Conservation (phyloP, 1,140 invertebrate species). For the Dendroctonus ponderosae region DNA sequence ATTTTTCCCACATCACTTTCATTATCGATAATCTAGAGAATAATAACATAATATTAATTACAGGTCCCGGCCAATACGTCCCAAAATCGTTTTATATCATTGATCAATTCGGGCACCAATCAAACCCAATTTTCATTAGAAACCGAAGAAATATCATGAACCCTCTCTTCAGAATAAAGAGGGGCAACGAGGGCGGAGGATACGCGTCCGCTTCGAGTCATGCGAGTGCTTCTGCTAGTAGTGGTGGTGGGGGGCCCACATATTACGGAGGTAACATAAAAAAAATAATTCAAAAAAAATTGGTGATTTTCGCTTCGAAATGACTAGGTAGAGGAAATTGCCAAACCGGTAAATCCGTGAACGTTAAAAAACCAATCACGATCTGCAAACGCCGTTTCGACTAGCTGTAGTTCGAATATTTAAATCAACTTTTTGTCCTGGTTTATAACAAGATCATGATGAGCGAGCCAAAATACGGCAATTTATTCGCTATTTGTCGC, state of each 20-base stretch:
- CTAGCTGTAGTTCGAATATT: too few species aligned
- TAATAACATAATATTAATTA: constrained; percentile 9
- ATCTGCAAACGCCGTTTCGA: too few species aligned
- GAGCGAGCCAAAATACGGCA: too few species aligned
- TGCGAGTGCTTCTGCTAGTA: constrained; percentile 10
- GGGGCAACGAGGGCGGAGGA: not conserved
- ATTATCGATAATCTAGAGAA: not conserved
- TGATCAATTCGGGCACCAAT: constrained; percentile 41
- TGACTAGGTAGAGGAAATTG: too few species aligned
- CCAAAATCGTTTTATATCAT: constrained; percentile 46
- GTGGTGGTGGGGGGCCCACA: constrained; percentile 15
- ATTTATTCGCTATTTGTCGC: too few species aligned
- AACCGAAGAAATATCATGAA: constrained; percentile 38
- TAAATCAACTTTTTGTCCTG: too few species aligned
- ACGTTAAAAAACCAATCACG: too few species aligned
- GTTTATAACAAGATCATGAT: too few species aligned
- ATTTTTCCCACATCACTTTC: not conserved
- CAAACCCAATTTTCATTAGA: constrained; percentile 39
- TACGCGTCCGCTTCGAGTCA: constrained; percentile 13
- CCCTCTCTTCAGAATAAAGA: too few species aligned
- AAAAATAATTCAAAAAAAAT: too few species aligned
- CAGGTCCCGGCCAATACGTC: constrained; percentile 44
- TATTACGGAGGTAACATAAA: constrained; percentile 18
- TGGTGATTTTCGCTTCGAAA: too few species aligned
- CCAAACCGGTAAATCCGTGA: too few species aligned